Conservation (phyloP, 2,888 invertebrate species). For the Protonemura montana region DNA sequence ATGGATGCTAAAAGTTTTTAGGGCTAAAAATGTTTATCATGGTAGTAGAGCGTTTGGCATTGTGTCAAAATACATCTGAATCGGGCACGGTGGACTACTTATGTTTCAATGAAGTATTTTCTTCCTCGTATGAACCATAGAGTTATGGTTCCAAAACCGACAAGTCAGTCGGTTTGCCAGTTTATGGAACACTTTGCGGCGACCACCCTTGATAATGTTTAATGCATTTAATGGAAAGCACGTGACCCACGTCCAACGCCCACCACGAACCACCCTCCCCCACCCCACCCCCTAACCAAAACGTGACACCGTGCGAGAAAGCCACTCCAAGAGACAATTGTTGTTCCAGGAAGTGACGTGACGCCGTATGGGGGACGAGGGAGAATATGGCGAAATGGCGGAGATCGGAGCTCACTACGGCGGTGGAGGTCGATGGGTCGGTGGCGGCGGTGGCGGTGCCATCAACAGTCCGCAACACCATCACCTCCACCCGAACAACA, state of each 20-base stretch:
- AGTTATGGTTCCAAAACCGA: not conserved
- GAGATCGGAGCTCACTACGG: conserved; percentile 56
- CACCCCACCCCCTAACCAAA: not conserved
- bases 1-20: not conserved
- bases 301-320: not conserved
- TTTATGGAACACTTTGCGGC: not conserved
- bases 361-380: conserved; percentile 56
- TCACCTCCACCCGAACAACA: conserved; percentile 42
- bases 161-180: not conserved
- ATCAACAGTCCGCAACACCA: conserved; percentile 55
- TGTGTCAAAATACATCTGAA: not conserved
- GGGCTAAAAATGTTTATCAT: not conserved
- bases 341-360: conserved; percentile 56
- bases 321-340: not conserved
- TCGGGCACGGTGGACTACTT: not conserved
- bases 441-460: conserved; percentile 53
- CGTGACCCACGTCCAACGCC: not conserved
- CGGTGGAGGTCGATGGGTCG: conserved; percentile 46
- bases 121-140: not conserved
- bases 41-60: not conserved
- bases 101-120: not conserved
- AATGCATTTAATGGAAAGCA: not conserved
- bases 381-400: conserved; percentile 59
- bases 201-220: not conserved
- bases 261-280: not conserved